A percentile compares a stretch with the other conserved stretches of the same genome.
phyloP scores from a whole-genome alignment of 2,888 invertebrate species.

The Galeruca laticollis region DNA sequence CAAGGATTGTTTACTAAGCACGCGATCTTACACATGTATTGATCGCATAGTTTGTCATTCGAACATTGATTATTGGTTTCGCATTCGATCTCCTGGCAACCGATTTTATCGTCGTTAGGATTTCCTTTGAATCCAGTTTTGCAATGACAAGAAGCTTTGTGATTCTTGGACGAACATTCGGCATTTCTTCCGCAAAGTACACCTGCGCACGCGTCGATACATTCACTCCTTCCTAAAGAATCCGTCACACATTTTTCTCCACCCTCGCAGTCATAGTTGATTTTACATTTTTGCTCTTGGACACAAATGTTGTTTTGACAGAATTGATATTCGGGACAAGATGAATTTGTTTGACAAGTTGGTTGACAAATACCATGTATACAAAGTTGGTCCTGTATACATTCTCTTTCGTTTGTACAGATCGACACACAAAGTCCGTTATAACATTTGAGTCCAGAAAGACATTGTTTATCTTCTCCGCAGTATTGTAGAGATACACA shows the following conservation, averaged over 20 bases:
- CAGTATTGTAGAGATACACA: conserved; percentile 88
- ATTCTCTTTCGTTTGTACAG: conserved; percentile 85
- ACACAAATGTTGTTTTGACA: conserved; percentile 88
- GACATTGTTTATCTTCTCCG: conserved; percentile 82
- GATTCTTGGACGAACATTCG: conserved; percentile 79
- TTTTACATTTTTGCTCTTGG: conserved; percentile 82
- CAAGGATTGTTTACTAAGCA: conserved; percentile 87
- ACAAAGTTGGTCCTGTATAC: conserved; percentile 87
- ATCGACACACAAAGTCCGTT: conserved; percentile 84
- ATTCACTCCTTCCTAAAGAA: conserved; percentile 80
- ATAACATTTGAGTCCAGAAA: conserved; percentile 85
- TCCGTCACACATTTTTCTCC: conserved; percentile 80
- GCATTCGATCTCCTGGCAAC: conserved; percentile 86
- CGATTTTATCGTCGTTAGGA: conserved; percentile 78
- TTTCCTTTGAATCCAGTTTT: conserved; percentile 83
- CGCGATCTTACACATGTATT: conserved; percentile 87
- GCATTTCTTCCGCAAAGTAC: conserved; percentile 86
- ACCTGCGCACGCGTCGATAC: conserved; percentile 80
- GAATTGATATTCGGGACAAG: conserved; percentile 88
- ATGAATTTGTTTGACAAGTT: conserved; percentile 82
- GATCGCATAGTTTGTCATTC: conserved; percentile 85
- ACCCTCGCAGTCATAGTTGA: conserved; percentile 78
- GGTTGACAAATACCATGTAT: conserved; percentile 88
- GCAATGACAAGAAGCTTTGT: conserved; percentile 82
- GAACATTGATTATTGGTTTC: conserved; percentile 78